Evolutionary conservation across 1,140 invertebrate genomes (phyloP).

Genomic region (Aphis gossypii): DNA sequence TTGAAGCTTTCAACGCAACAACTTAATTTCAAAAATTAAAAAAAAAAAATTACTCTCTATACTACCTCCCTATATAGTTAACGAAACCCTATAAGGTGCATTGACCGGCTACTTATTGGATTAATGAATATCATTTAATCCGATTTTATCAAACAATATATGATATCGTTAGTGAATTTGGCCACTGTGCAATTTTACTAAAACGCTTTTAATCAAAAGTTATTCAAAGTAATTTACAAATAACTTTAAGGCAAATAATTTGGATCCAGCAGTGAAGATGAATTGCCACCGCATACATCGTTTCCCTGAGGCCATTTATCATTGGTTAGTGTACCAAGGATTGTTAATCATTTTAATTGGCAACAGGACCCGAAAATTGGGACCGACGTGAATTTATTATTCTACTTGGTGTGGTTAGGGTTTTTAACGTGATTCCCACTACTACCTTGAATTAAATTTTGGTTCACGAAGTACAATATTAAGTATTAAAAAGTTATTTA

Average conservation of each 20-base stretch:
- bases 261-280: neutral
- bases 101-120: neutral
- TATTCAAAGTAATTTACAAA: slow-evolving; percentile 43
- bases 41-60: neutral
- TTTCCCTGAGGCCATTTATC: slow-evolving; percentile 24
- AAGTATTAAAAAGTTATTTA: neutral
- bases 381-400: slow-evolving; percentile 37
- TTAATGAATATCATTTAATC: neutral
- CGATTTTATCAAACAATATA: neutral
- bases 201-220: slow-evolving; percentile 36
- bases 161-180: neutral
- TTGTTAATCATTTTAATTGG: slow-evolving; percentile 53
- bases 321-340: slow-evolving; percentile 18
- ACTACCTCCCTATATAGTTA: neutral
- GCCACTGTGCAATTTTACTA: neutral
- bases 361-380: slow-evolving; percentile 37
- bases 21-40: neutral
- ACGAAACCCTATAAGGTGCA: neutral
- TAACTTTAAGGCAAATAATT: slow-evolving; percentile 41
- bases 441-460: neutral
- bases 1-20: neutral
- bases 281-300: slow-evolving; percentile 29
- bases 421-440: neutral
- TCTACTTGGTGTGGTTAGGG: neutral
- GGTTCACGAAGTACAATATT: neutral